phyloP scores from a whole-genome alignment of 2,797 vertebrate genomes.

The Coregonus suidteri region DNA sequence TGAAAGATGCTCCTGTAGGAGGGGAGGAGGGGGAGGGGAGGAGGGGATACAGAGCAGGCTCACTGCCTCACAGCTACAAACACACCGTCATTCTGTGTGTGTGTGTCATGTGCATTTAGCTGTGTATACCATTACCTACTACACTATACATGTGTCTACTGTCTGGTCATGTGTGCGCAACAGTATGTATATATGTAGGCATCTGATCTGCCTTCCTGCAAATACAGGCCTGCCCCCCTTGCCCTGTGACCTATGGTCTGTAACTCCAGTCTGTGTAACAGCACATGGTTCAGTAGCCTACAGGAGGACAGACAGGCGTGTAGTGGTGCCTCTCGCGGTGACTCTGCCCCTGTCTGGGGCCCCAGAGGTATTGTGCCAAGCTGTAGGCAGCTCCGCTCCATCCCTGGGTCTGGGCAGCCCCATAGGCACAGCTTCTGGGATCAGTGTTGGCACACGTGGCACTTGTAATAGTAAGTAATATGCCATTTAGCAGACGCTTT shows the following conservation, averaged over 20 bases:
- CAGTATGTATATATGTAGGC: neutral
- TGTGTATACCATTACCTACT: neutral
- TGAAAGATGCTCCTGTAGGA: conserved; percentile 13
- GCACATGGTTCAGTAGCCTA: neutral
- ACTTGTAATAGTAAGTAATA: neutral
- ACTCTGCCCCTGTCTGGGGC: neutral
- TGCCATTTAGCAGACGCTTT: too few relatives aligned
- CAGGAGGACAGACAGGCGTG: neutral
- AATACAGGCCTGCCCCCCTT: neutral
- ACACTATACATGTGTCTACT: neutral
- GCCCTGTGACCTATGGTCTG: neutral
- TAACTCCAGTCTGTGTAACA: neutral
- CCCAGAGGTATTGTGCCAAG: neutral
- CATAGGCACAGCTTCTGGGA: neutral
- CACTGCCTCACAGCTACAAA: neutral
- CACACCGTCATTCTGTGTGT: neutral
- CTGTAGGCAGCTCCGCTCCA: neutral
- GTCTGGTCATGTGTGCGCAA: neutral
- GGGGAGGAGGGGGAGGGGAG: neutral
- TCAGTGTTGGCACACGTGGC: neutral
- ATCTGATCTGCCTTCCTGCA: neutral
- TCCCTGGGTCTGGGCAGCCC: neutral
- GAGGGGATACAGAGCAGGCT: neutral
- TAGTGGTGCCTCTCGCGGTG: neutral
- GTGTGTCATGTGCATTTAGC: neutral